Percentiles rank a stretch among this genome's conserved stretches.
Evolutionary conservation across 2,113 vertebrate genomes (phyloP).

Genomic region (Podiceps cristatus): DNA sequence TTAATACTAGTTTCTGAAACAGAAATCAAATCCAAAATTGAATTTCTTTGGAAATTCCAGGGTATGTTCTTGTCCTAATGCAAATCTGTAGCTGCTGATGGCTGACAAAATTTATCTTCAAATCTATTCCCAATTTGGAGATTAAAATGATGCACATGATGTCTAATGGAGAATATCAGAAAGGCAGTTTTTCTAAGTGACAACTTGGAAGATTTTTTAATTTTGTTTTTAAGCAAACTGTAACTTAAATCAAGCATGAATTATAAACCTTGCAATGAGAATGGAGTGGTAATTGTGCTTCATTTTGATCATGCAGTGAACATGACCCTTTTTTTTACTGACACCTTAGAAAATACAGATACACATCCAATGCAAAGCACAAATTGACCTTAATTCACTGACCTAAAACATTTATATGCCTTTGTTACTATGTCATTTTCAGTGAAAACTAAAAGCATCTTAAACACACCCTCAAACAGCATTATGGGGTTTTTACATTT

Average conservation of each 20-base stretch:
- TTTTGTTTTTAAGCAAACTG: neutral
- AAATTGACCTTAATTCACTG: neutral
- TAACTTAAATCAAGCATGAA: neutral
- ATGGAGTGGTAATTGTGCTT: neutral
- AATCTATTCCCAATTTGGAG: neutral
- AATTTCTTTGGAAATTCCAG: neutral
- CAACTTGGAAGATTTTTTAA: neutral
- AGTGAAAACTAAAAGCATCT: neutral
- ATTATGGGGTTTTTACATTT: neutral
- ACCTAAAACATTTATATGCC: neutral
- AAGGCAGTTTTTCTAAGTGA: neutral
- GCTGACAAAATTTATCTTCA: neutral
- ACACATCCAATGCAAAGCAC: neutral
- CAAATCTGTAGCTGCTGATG: neutral
- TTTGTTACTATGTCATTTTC: constrained; percentile 11
- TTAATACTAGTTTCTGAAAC: neutral
- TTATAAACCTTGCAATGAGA: neutral
- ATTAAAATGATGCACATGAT: neutral
- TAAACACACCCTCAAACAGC: neutral
- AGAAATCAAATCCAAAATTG: neutral
- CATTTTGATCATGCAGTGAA: neutral
- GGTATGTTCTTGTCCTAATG: neutral
- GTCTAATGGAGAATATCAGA: neutral
- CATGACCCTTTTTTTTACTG: neutral
- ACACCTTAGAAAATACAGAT: neutral